Evolutionary conservation across 2,888 invertebrate species (phyloP).

Genomic region (Drosophila antonietae): DNA sequence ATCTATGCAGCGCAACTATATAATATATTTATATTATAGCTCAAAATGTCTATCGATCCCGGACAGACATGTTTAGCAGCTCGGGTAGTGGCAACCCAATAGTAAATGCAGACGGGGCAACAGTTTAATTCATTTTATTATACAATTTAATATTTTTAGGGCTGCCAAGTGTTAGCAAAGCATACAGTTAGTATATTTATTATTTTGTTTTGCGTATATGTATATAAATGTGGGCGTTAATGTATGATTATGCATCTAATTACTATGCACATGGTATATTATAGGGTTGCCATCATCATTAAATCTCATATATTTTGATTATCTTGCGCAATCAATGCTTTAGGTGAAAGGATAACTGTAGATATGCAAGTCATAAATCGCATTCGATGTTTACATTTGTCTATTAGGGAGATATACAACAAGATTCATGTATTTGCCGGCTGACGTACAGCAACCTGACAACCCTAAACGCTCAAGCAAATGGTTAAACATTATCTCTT

Average conservation of each 20-base stretch:
- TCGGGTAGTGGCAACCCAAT: constrained; percentile 24
- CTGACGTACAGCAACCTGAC: constrained; percentile 43
- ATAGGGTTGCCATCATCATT: constrained; percentile 52
- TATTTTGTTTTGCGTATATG: background rate
- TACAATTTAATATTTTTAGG: constrained; percentile 61
- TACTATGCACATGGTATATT: constrained; percentile 7
- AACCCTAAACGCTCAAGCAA: constrained; percentile 59
- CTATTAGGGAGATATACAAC: background rate
- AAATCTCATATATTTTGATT: background rate
- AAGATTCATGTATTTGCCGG: background rate
- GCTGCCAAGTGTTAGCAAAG: constrained; percentile 52
- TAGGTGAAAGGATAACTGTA: background rate
- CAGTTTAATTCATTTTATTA: constrained; percentile 52
- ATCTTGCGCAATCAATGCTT: background rate
- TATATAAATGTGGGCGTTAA: constrained; percentile 3
- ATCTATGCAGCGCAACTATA: constrained; percentile 3
- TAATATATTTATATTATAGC: background rate
- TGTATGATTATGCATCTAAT: constrained; percentile 6
- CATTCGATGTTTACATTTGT: background rate
- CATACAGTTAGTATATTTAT: constrained; percentile 7
- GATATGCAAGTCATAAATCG: background rate
- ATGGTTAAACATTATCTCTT: constrained; percentile 6
- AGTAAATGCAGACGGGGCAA: constrained; percentile 47
- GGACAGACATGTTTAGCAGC: background rate
- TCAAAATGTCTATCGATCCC: constrained; percentile 27